Percentiles rank a stretch among this genome's conserved stretches.
phyloP scores from a whole-genome alignment of 2,113 vertebrate species.

The Callionymus lyra region DNA sequence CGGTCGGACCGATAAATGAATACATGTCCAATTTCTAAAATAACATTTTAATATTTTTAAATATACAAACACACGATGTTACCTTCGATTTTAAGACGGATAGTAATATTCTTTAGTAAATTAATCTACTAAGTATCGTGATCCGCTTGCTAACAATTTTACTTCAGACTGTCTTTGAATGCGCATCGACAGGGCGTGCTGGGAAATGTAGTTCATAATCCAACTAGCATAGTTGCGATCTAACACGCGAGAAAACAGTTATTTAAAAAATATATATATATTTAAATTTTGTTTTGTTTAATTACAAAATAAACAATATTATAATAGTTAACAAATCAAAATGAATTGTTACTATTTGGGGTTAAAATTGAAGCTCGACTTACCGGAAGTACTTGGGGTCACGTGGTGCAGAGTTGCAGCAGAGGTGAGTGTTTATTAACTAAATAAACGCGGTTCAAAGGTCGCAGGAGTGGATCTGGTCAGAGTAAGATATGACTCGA shows the following conservation, averaged over 20 bases:
- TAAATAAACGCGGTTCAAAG: constrained; percentile 23
- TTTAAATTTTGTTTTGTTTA: background rate
- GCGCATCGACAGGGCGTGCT: no score
- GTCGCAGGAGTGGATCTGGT: background rate
- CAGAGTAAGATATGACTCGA: background rate
- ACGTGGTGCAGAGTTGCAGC: background rate
- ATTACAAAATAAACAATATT: background rate
- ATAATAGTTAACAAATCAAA: no score
- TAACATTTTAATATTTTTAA: background rate
- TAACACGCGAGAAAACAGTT: no score
- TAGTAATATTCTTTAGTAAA: background rate
- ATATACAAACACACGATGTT: no score
- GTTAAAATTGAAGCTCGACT: constrained; percentile 10
- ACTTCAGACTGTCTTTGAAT: rapidly evolving
- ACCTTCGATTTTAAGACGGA: background rate
- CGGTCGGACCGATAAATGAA: background rate
- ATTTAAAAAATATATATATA: rapidly evolving
- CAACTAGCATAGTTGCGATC: no score
- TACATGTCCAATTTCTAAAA: background rate
- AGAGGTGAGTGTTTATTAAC: constrained; percentile 34
- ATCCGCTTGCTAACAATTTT: background rate
- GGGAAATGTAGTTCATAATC: constrained; percentile 39
- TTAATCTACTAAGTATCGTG: rapidly evolving
- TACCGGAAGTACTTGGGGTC: constrained; percentile 35
- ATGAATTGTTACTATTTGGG: background rate